Base-by-base conservation (phyloP, 2,113 vertebrate genomes). In the Nasalis larvatus region DNA sequence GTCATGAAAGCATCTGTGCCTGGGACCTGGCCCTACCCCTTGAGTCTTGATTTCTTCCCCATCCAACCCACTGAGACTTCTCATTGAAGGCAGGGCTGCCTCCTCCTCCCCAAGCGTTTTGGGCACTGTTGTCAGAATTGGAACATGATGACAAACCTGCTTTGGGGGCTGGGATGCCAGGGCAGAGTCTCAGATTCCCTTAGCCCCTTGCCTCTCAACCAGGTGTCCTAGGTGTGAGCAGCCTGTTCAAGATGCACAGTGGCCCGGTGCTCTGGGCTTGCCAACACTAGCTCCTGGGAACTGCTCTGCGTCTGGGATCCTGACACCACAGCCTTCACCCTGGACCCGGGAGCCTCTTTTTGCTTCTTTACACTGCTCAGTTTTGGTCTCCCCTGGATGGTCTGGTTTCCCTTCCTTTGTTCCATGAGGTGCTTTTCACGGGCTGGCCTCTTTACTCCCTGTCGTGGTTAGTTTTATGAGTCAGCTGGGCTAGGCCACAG, bases 181-280 rank as follows among this genome's bases (percentile, higher is more conserved):
- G 49, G 11, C 40, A 17, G 68, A 54, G 42, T 7, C 7, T 32
- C 82, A 11, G 7, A 32, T 54, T 63, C 12, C 27, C 60, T 63
- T 13, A 1, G 60, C 27, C 58, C 25, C 5, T 21, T 1, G 4
- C 68, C 78, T 14, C 14, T 47, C 40, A 17, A 27, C 86, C 18
- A 9, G 40, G 27, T 60, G 90, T 40, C 30, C 9, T 23, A 3
- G 18, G 5, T 4, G 7, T 8, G 14, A 35, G n/a, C 56, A 3
- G 21, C n/a, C 14, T 8, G 20, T 35, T 14, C 1, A 1, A 14
- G 40, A 7, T 4, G 3, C 52, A 27, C 40, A 0, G 14, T 8
- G 40, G 49, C 52, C n/a, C 63, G 80, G 9, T 1, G 4, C 12
- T 8, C 40, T 3, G 7, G 68, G 23, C 4, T 20, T 6, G 2